A percentile compares a stretch with the other conserved stretches of the same genome.
phyloP scores from a whole-genome alignment of 1,140 invertebrate species.

The Trissolcus basalis region DNA sequence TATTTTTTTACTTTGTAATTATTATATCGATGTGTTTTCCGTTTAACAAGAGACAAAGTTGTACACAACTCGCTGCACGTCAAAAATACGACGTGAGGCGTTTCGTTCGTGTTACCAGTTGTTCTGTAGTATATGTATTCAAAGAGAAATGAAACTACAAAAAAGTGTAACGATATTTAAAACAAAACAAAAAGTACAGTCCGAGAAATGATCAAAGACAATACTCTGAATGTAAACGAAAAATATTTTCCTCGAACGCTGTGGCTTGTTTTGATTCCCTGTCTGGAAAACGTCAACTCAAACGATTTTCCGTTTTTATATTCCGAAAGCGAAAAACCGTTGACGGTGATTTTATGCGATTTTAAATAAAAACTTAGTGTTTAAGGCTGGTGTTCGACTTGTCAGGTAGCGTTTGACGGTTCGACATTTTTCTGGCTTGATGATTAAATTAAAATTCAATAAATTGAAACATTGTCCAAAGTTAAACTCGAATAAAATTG shows the following conservation, averaged over 20 bases:
- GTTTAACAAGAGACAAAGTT: constrained; percentile 3
- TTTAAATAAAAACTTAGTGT: constrained; percentile 7
- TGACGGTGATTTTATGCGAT: too few species aligned
- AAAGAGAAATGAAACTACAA: not conserved
- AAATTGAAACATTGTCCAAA: not conserved
- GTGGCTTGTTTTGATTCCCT: constrained; percentile 20
- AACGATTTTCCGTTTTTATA: too few species aligned
- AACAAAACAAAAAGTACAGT: constrained; percentile 17
- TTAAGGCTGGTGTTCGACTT: not conserved
- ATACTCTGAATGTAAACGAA: constrained; percentile 23
- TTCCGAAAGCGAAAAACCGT: too few species aligned
- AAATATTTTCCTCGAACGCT: constrained; percentile 12
- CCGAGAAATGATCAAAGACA: constrained; percentile 33
- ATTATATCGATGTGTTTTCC: not conserved
- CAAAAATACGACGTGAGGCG: constrained; percentile 29
- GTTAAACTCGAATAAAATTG: not conserved
- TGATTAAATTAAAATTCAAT: not conserved
- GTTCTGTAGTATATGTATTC: constrained; percentile 36
- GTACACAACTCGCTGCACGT: constrained; percentile 14
- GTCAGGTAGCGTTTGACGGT: not conserved
- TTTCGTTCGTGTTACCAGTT: constrained; percentile 41
- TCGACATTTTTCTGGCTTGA: not conserved
- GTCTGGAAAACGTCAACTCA: constrained; percentile 5
- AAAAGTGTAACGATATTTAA: constrained; percentile 1
- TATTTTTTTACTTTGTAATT: not conserved